Evolutionary conservation across 35 echinoderm and acorn worm genomes (phyloP), one percentile per base, ranked within the genome.

Genomic region (Amphiura filiformis): DNA sequence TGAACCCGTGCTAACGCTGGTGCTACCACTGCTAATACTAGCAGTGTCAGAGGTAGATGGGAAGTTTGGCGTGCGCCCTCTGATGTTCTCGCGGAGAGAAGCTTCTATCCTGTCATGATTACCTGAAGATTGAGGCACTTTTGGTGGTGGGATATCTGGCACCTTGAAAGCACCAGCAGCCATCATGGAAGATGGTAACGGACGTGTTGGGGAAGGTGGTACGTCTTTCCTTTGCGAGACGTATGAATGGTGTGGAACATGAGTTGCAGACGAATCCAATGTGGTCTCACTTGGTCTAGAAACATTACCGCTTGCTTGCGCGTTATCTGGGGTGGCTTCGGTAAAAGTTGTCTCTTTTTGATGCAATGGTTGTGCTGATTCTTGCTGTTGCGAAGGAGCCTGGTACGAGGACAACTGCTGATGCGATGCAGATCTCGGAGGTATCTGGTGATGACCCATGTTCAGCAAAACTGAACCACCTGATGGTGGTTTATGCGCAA

Each of bases 1-100:
- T 31, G 92, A 93, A 15, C 82, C 78, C 35, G 84, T 83, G 65
- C 87, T 92, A 36, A 90, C 91, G 33, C 82, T 86, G 35, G 87
- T 85, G 41, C 94, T 92, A 31, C 87, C 64, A 86, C 82, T 31
- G 76, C 82, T 70, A 56, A 78, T 76, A 41, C 87, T 75, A 82
- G 49, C 57, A 56, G 82, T 91, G 81, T 36, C 64, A 7, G 49
- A 56, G 26, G 83, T 85, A 23, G 83, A 85, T 15, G 83, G 83
- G 39, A 61, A 61, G 18, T 61, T 85, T 18, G 56, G 83, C 15
- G 83, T 65, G 31, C 56, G 64, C 14, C 13, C 35, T 56, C 35
- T 56, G 11, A 61, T 37, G 22, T 37, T 61, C 34, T 85, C 83
- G 11, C 83, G 44, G 32, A 85, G 35, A 15, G 33, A 37, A 5